These are phyloP conservation scores for Ciconia stormi DNA, from an alignment of 2,113 vertebrate species.

Conservation along the genomic window DNA sequence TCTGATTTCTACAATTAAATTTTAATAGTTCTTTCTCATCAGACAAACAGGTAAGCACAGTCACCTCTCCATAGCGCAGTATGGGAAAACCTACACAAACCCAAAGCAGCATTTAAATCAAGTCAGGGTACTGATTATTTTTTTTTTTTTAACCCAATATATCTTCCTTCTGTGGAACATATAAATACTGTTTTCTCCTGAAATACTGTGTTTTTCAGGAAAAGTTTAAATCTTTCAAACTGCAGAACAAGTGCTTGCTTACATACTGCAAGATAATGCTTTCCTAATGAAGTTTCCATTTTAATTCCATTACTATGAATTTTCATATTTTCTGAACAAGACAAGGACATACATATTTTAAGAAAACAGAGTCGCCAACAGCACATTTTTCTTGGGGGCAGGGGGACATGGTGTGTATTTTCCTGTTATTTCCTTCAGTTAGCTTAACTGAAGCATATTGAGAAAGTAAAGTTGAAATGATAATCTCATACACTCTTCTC, in stretches of 20 bases:
- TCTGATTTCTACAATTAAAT: neutral
- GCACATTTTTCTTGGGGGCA: neutral
- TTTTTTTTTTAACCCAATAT: neutral
- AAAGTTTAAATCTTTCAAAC: neutral
- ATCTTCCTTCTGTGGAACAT: neutral
- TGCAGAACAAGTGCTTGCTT: neutral
- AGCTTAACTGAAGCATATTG: neutral
- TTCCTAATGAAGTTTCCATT: neutral
- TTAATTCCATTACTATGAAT: neutral
- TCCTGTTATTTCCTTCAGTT: neutral
- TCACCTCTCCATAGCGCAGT: neutral
- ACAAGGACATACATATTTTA: neutral
- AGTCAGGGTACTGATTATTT: neutral
- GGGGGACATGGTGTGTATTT: neutral
- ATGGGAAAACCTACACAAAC: neutral
- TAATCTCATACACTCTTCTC: neutral
- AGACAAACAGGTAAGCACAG: neutral
- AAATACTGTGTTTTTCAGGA: neutral
- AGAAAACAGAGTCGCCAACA: neutral
- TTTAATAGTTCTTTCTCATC: neutral
- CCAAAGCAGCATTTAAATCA: neutral
- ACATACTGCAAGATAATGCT: neutral
- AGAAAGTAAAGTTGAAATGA: neutral
- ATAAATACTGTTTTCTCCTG: neutral
- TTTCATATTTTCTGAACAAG: neutral